Evolutionary conservation across 2,888 invertebrate species (phyloP).

Genomic region (Ormyrus nitidulus): DNA sequence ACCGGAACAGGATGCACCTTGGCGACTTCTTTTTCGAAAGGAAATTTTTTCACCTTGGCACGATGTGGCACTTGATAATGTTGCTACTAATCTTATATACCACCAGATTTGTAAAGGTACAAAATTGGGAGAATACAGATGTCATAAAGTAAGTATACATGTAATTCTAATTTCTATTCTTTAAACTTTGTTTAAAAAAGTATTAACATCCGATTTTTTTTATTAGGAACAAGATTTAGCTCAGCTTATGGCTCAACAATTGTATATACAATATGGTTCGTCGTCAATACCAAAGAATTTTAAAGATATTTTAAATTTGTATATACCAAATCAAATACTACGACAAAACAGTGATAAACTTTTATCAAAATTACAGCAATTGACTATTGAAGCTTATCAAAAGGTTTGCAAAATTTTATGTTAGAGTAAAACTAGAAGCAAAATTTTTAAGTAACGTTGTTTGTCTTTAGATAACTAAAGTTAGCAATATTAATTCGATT

Average conservation of each 20-base stretch:
- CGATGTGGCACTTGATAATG: slow-evolving; percentile 86
- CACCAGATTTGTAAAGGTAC: slow-evolving; percentile 91
- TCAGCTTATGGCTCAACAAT: slow-evolving; percentile 92
- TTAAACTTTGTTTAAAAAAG: not conserved
- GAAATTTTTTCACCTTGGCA: slow-evolving; percentile 97
- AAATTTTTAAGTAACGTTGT: not conserved
- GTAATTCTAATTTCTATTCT: not conserved
- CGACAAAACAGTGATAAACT: slow-evolving; percentile 78
- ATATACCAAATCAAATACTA: slow-evolving; percentile 87
- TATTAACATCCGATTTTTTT: slow-evolving; percentile 39
- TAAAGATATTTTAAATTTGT: slow-evolving; percentile 84
- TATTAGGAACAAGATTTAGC: slow-evolving; percentile 88
- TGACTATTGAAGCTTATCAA: slow-evolving; percentile 84
- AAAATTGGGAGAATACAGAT: slow-evolving; percentile 94
- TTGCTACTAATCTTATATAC: slow-evolving; percentile 93
- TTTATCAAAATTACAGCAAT: slow-evolving; percentile 83
- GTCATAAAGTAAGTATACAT: slow-evolving; percentile 76
- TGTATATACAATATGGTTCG: slow-evolving; percentile 88
- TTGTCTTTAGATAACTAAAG: slow-evolving; percentile 79
- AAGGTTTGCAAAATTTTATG: slow-evolving; percentile 67
- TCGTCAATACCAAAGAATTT: slow-evolving; percentile 83
- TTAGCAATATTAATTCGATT: slow-evolving; percentile 81
- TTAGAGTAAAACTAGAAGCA: no score
- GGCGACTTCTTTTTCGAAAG: slow-evolving; percentile 91
- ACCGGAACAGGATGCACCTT: slow-evolving; percentile 89